Base-by-base conservation (phyloP, 64 coral and sea anemone genomes). In the Montipora capricornis region DNA sequence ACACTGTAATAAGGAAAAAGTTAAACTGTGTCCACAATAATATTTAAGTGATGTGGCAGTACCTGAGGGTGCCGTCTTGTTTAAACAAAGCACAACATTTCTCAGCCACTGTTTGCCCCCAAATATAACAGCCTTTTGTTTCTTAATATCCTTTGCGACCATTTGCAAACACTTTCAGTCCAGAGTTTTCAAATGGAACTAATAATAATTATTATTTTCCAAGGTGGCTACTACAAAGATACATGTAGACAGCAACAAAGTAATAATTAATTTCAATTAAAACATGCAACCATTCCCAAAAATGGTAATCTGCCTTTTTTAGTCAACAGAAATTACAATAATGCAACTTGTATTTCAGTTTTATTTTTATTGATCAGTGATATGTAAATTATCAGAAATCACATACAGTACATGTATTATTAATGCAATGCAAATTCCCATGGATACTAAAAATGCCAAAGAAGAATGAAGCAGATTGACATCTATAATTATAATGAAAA, bases 61-160 rank as follows among this genome's bases (percentile, higher is more conserved):
- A 86, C 82, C 82, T 86, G 82, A 73, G 3, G 66, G 46, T 47
- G 64, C 8, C 8, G 45, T 2, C 47, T 86, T 86, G 17, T 86
- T 70, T 50, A 86, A 51, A 86, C 82, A 86, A 9, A 86, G 52
- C 45, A 73, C 17, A 70, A 86, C 17, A 71, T 86, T 71, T 52
- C 47, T 86, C 37, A 86, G 46, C 45, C 49, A 59, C 64, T 86
- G 62, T 86, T 67, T 86, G 46, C 47, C 20, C 44, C 66, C 17
- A 50, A 49, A 73, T 20, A 49, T 49, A 47, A 17, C 19, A 14
- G 10, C 8, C 62, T 71, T 73, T 73, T 86, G 62, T 69, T 86
- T 73, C 82, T 86, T 86, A 48, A 86, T 68, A 47, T 86, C 47
- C 45, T 86, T 73, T 6, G 47, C 82, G 6, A 11, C 47, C 66